Evolutionary conservation across 2,888 invertebrate species (phyloP), one percentile per base, ranked within the genome.

Genomic region (Tenthredo distinguenda): DNA sequence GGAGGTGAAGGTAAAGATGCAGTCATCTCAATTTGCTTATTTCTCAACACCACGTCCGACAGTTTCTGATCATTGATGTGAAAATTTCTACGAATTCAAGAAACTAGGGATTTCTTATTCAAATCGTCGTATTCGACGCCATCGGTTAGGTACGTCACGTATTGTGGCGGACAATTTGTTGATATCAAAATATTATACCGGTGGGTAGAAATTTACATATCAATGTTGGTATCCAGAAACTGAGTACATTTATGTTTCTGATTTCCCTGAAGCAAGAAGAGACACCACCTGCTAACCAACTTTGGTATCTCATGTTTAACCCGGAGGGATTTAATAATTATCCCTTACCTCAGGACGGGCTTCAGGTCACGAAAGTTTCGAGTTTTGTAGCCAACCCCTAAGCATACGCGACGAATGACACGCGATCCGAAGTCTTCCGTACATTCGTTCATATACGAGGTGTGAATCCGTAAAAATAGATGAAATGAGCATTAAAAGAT

Each of bases 261-360:
- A 58, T 81, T 58, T 81, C 81, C 37, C 81, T 6, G 6, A 58
- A 62, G 62, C 81, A 37, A 43, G 37, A 62, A 62, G 81, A 81
- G 58, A 58, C 58, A 37, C 62, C 62, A 37, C 62, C 62, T 34
- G 58, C 37, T 37, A 77, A 21, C 81, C 58, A 40, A 40, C 40
- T 81, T 81, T 62, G 26, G 62, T 43, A 62, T 81, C 55, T 26
- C 34, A 50, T 62, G 62, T n/a, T 15, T 10, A 40, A 15, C 62
- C 62, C 58, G 40, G 58, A 81, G 81, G 40, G 81, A 62, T 81
- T 81, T 50, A 62, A 81, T 81, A 81, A 81, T 81, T 81, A 62
- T 34, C 40, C 50, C 62, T 37, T 40, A 50, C 31, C 55, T 79
- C 79, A 15, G 12, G 21, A 6, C 21, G 37, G 21, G 31, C 40